Evolutionary conservation across 2,888 invertebrate species (phyloP).

Genomic region (Augiades crinisus): DNA sequence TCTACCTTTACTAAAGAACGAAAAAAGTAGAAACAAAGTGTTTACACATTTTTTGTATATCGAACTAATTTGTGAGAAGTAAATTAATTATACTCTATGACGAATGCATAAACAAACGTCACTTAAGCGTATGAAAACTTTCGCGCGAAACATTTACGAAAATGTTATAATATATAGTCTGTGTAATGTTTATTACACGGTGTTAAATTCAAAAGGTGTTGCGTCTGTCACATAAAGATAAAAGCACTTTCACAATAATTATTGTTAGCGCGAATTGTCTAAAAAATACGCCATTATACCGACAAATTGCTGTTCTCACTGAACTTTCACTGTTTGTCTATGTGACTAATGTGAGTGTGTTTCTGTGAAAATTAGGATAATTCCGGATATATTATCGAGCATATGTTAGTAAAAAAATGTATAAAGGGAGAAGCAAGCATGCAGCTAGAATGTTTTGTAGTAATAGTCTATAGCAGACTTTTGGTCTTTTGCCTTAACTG

Average conservation of each 20-base stretch:
- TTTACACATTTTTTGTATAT: too few species aligned
- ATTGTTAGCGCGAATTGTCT: conserved; percentile 31
- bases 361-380: conserved; percentile 26
- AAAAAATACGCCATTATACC: conserved; percentile 28
- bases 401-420: too few species aligned
- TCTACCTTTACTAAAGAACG: too few species aligned
- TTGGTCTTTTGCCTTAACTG: too few species aligned
- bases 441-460: too few species aligned
- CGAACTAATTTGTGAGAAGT: background rate
- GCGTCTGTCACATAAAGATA: conserved; percentile 34
- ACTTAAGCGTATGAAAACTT: conserved; percentile 7
- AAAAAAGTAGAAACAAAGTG: too few species aligned
- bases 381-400: conserved; percentile 2
- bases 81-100: background rate
- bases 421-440: too few species aligned
- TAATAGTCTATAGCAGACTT: too few species aligned
- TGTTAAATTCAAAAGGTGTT: conserved; percentile 18
- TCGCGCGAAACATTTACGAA: conserved; percentile 15
- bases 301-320: conserved; percentile 27
- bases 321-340: conserved; percentile 32
- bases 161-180: conserved; percentile 9
- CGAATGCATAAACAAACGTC: background rate
- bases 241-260: conserved; percentile 37
- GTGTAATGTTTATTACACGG: conserved; percentile 19
- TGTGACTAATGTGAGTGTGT: conserved; percentile 24